Conservation (phyloP, 2,888 invertebrate species). For the Uropetala carovei region DNA sequence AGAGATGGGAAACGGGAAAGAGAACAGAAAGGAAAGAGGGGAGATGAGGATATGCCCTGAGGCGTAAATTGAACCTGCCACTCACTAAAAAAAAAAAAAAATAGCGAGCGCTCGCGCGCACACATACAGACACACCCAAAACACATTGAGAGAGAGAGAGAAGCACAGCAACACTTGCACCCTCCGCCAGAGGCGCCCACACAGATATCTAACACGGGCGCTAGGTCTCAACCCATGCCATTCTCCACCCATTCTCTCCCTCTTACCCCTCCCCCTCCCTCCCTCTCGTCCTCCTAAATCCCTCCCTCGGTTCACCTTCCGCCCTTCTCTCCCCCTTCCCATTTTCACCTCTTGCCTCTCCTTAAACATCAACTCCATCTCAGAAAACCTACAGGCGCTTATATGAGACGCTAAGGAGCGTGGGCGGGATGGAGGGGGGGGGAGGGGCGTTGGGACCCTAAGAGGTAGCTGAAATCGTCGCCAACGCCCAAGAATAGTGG, state of each 20-base stretch:
- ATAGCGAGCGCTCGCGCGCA: background rate
- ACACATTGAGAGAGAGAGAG: no score
- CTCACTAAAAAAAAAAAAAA: conserved; percentile 33
- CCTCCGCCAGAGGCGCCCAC: conserved; percentile 5
- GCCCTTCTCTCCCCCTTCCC: background rate
- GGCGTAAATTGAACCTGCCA: conserved; percentile 63
- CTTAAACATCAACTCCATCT: background rate
- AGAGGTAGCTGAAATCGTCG: background rate
- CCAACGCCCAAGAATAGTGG: no score
- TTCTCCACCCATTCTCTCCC: background rate
- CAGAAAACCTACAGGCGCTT: background rate
- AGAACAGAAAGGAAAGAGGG: background rate
- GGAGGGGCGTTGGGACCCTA: background rate
- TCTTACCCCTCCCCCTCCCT: background rate
- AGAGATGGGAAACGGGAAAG: background rate
- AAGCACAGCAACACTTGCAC: background rate
- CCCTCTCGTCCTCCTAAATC: background rate
- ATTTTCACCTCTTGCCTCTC: background rate
- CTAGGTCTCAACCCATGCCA: background rate
- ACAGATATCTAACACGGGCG: background rate
- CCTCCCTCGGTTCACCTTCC: no score
- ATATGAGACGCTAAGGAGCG: background rate
- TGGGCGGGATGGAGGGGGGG: background rate
- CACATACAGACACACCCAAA: conserved; percentile 40
- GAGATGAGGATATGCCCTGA: conserved; percentile 42